A percentile compares a stretch with the other conserved stretches of the same genome.
Conservation (phyloP, 2,888 invertebrate genomes). For the Lottia scabra region DNA sequence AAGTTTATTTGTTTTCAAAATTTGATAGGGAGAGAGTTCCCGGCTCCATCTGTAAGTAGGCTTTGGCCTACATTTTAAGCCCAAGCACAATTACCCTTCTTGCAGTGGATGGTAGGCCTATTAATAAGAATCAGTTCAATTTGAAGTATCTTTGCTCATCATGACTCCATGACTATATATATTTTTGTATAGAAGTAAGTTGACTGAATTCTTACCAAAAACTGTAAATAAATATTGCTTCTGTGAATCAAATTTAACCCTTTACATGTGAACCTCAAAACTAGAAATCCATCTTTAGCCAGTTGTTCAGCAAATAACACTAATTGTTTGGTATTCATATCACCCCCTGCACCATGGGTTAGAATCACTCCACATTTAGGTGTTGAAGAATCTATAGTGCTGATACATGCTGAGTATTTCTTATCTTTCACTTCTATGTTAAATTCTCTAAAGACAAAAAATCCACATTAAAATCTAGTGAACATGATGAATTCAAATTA, state of each 20-base stretch:
- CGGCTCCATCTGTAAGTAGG: no score
- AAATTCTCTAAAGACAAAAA: not conserved
- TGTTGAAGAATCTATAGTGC: not conserved
- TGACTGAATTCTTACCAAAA: constrained; percentile 30
- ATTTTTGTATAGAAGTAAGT: not conserved
- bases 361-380: constrained; percentile 25
- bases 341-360: constrained; percentile 43
- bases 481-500: no score
- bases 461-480: no score
- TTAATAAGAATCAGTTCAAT: no score
- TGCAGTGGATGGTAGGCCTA: no score
- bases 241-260: constrained; percentile 38
- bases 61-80: no score
- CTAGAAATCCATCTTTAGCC: constrained; percentile 26
- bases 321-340: constrained; percentile 34
- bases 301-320: constrained; percentile 20
- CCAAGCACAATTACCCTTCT: no score
- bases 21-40: no score
- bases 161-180: no score
- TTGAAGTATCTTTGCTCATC: no score
- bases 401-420: not conserved
- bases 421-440: not conserved
- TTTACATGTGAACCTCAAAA: constrained; percentile 39
- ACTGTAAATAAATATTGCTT: constrained; percentile 28
- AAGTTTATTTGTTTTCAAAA: no score